Conservation (phyloP, 1,140 invertebrate species). For the Calliopsis andreniformis region DNA sequence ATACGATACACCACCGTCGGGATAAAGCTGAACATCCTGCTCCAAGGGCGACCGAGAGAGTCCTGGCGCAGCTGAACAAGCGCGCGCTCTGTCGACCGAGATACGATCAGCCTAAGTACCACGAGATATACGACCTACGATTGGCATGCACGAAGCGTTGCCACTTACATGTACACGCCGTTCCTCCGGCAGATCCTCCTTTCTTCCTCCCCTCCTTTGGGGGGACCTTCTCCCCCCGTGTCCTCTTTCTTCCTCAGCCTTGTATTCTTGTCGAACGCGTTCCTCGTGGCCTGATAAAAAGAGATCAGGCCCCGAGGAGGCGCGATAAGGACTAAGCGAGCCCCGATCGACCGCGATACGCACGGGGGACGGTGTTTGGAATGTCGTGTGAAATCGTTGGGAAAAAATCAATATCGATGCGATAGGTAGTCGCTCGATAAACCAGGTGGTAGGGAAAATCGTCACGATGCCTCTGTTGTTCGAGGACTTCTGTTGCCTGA, state of each 20-base stretch:
- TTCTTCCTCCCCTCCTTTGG: conserved; percentile 12
- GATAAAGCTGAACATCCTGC: conserved; percentile 65
- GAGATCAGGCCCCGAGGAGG: conserved; percentile 17
- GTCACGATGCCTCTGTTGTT: neutral
- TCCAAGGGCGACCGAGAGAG: conserved; percentile 36
- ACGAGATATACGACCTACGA: conserved; percentile 70
- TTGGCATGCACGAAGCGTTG: conserved; percentile 71
- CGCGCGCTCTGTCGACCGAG: conserved; percentile 60
- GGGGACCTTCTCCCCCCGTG: conserved; percentile 9
- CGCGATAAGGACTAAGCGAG: conserved; percentile 28
- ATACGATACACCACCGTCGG: conserved; percentile 59
- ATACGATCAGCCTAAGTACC: conserved; percentile 68
- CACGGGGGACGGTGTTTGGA: conserved; percentile 27
- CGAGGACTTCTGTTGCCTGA: neutral
- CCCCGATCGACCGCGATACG: conserved; percentile 33
- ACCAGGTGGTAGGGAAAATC: neutral
- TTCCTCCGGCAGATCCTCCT: conserved; percentile 40
- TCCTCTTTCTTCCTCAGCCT: conserved; percentile 7
- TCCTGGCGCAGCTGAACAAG: conserved; percentile 50
- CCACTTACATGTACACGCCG: conserved; percentile 68
- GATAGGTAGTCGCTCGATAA: conserved; percentile 24
- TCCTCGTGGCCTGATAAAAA: conserved; percentile 46
- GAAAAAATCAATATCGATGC: conserved; percentile 40
- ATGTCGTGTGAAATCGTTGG: conserved; percentile 44
- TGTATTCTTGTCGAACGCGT: conserved; percentile 52